These are phyloP conservation scores for Radopholus similis DNA, from an alignment of 1,140 invertebrate species.

Conservation along the genomic window DNA sequence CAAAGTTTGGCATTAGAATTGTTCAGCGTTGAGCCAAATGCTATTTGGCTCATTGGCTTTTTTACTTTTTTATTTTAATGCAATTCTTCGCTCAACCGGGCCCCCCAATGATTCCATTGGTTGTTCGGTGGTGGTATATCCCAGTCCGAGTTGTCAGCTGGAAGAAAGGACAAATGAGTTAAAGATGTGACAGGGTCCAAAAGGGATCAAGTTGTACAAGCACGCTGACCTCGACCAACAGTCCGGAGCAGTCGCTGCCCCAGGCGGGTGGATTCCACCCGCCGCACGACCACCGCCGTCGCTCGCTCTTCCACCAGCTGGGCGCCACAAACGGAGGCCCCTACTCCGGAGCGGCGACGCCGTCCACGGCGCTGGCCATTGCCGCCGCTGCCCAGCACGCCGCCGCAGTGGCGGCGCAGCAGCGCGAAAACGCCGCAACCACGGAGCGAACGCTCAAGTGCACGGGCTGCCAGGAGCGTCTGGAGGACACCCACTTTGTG, in stretches of 20 bases:
- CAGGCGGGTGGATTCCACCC: not conserved
- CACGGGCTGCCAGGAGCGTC: conserved; percentile 89
- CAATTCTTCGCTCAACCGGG: too few species aligned
- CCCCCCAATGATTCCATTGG: too few species aligned
- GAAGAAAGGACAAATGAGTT: too few species aligned
- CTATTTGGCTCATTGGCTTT: too few species aligned
- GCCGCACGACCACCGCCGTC: conserved; percentile 1
- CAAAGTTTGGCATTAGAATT: too few species aligned
- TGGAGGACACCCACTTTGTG: conserved; percentile 98
- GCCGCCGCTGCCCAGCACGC: conserved; percentile 18
- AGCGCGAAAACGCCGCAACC: conserved; percentile 7
- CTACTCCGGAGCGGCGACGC: conserved; percentile 4
- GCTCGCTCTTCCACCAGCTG: conserved; percentile 9
- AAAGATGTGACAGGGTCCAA: too few species aligned
- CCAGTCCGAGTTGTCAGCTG: too few species aligned
- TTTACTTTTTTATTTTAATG: too few species aligned
- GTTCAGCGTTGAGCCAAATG: too few species aligned
- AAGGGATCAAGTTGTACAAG: too few species aligned
- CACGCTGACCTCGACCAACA: conserved; percentile 45
- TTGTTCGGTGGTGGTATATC: too few species aligned
- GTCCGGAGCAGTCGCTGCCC: conserved; percentile 28
- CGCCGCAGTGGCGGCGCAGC: conserved; percentile 10
- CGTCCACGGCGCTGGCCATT: conserved; percentile 6
- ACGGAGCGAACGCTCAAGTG: conserved; percentile 72
- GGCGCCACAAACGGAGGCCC: conserved; percentile 2